phyloP scores from a whole-genome alignment of 2,888 invertebrate genomes.

The Trichacis sp. region DNA sequence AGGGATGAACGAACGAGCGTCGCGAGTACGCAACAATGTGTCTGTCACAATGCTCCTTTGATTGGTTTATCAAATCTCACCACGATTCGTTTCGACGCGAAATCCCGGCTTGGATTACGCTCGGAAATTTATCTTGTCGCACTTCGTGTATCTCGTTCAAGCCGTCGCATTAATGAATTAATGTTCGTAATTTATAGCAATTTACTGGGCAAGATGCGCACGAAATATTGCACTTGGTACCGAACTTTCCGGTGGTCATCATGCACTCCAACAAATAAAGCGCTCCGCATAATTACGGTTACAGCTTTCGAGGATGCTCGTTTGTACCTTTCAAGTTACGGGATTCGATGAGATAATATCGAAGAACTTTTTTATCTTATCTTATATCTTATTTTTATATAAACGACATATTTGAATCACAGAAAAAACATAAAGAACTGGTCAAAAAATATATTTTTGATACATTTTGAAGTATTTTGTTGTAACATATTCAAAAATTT shows the following conservation, averaged over 20 bases:
- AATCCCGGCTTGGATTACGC: background rate
- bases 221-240: constrained; percentile 33
- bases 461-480: too few relatives aligned
- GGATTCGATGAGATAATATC: too few relatives aligned
- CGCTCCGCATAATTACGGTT: constrained; percentile 59
- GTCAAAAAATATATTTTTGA: too few relatives aligned
- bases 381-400: too few relatives aligned
- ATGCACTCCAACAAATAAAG: constrained; percentile 57
- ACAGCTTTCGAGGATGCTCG: constrained; percentile 46
- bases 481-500: too few relatives aligned
- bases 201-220: constrained; percentile 9
- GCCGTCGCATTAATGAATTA: constrained; percentile 21
- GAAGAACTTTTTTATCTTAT: too few relatives aligned
- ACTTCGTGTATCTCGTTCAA: background rate
- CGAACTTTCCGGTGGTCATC: constrained; percentile 46
- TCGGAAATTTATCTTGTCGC: background rate
- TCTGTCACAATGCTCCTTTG: constrained; percentile 30
- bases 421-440: too few relatives aligned
- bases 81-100: background rate
- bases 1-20: constrained; percentile 41
- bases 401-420: too few relatives aligned
- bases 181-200: constrained; percentile 27
- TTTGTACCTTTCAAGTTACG: background rate
- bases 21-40: too few relatives aligned
- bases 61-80: constrained; percentile 17